phyloP scores from a whole-genome alignment of 2,888 invertebrate genomes.

The Pandemis heparana region DNA sequence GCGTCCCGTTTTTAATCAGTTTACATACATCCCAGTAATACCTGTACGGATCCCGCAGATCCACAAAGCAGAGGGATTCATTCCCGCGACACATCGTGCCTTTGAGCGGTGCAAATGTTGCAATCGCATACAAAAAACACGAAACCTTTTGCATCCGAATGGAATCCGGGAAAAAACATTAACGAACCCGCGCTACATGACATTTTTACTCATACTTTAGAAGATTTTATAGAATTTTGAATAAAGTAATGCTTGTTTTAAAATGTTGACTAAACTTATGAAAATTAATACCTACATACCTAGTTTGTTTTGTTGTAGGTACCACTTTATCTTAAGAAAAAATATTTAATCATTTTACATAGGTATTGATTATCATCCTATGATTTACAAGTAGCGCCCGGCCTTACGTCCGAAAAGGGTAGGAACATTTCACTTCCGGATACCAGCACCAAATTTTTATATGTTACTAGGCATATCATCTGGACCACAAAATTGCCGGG shows the following conservation, averaged over 20 bases:
- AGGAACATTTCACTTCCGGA: no score
- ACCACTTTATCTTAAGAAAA: no score
- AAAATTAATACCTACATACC: no score
- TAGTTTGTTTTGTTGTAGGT: no score
- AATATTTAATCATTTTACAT: no score
- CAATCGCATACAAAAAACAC: constrained; percentile 55
- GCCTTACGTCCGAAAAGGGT: no score
- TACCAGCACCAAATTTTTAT: no score
- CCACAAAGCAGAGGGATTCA: constrained; percentile 66
- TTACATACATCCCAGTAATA: constrained; percentile 36
- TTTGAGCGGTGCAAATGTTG: constrained; percentile 59
- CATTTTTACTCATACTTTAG: constrained; percentile 16
- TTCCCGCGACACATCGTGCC: constrained; percentile 56
- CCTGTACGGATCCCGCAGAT: constrained; percentile 67
- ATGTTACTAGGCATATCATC: no score
- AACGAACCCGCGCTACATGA: constrained; percentile 51
- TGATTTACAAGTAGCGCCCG: no score
- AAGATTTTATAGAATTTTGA: not conserved
- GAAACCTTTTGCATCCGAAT: constrained; percentile 51
- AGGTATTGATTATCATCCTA: no score
- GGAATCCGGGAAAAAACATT: constrained; percentile 52
- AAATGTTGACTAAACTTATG: not conserved
- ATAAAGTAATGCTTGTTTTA: not conserved
- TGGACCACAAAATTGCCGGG: no score
- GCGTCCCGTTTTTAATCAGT: constrained; percentile 30